Evolutionary conservation across 2,888 invertebrate genomes (phyloP), one percentile per base, ranked within the genome.

Genomic region (Ochropleura leucogaster): DNA sequence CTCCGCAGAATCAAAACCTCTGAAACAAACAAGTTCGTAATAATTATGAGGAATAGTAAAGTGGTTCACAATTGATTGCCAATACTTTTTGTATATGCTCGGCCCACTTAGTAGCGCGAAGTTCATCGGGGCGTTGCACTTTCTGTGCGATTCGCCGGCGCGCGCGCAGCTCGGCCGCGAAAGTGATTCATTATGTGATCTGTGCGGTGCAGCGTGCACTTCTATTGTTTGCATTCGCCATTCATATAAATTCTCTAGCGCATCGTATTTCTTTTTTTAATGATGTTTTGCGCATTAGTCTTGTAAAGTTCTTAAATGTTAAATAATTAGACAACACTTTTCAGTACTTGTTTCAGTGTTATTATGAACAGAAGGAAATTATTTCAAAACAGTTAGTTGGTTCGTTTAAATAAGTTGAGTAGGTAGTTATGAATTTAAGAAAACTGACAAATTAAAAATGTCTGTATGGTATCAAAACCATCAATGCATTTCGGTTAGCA

Each of bases 121-220:
- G 95, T 96, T 96, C 96, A 95, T 84, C 92, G 88, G 96, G 95
- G 91, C 95, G 90, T 94, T 96, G 96, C 95, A 95, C 96, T 95
- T 93, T 93, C 93, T 89, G 92, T 91, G 91, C 90, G 91, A 91
- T 90, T 90, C 90, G 86, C 87, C 87, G 90, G 93, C 93, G 94
- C 92, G 87, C 84, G 83, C 88, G 88, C 84, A 84, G 73, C 65
- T 57, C 76, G 74, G 72, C 83, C 88, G 93, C 91, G 95, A 95
- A 95, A 95, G 95, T 95, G 95, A 95, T 94, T 94, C 93, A 92
- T 92, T 89, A 88, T 88, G 83, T 82, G 86, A 85, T 87, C 84
- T 77, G 78, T 75, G 76, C 85, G 80, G 65, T 76, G 87, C 88
- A 79, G 74, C 79, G 77, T 79, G 86, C 86, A 82, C 79, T 85